A percentile compares a stretch with the other conserved stretches of the same genome.
These are phyloP conservation scores for Trichopoda pennipes DNA, from an alignment of 2,888 invertebrate species.

Conservation along the genomic window DNA sequence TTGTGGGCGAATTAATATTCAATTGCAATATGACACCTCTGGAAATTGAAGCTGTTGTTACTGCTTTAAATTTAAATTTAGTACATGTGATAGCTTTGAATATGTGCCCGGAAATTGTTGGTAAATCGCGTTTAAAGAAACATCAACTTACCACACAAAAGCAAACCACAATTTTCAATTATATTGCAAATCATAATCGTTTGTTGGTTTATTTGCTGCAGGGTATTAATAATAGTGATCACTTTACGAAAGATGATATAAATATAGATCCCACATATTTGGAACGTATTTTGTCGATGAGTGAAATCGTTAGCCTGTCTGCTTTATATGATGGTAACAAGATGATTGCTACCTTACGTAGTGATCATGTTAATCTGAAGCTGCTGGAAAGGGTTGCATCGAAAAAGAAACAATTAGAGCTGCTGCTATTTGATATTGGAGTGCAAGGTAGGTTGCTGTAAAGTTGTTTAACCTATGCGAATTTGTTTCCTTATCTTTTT, in stretches of 20 bases:
- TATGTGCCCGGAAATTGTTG: conserved; percentile 84
- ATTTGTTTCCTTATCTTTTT: too few relatives aligned
- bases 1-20: conserved; percentile 86
- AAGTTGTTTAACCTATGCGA: not conserved
- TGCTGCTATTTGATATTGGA: conserved; percentile 72
- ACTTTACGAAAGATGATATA: conserved; percentile 45
- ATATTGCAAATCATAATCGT: conserved; percentile 77
- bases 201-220: conserved; percentile 76
- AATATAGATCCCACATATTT: conserved; percentile 73
- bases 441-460: conserved; percentile 70
- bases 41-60: conserved; percentile 86
- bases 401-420: conserved; percentile 69
- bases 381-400: conserved; percentile 69
- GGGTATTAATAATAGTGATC: conserved; percentile 66
- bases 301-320: conserved; percentile 72
- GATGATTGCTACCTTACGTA: conserved; percentile 74
- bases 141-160: conserved; percentile 71
- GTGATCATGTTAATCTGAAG: conserved; percentile 73
- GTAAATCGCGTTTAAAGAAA: conserved; percentile 45
- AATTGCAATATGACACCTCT: conserved; percentile 85
- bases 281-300: conserved; percentile 71
- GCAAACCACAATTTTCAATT: conserved; percentile 77
- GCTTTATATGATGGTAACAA: conserved; percentile 72
- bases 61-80: conserved; percentile 87
- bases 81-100: conserved; percentile 87